These are phyloP conservation scores for Myotis vivesi DNA, from an alignment of 2,797 vertebrate genomes.

Conservation along the genomic window DNA sequence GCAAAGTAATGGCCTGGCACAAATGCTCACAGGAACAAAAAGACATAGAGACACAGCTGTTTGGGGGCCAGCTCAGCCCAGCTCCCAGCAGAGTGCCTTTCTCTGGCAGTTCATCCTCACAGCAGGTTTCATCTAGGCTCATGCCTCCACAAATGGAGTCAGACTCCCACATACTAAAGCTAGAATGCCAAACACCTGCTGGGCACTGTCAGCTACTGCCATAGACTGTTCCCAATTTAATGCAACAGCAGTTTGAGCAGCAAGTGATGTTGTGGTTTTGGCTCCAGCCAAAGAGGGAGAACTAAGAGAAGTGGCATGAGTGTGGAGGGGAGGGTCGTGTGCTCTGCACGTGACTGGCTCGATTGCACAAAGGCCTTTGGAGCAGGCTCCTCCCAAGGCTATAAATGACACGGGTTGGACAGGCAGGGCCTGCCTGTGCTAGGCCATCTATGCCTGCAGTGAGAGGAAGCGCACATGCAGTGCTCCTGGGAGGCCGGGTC, in stretches of 20 bases:
- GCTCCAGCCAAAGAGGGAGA: too few relatives aligned
- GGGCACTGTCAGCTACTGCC: neutral
- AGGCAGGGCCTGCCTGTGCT: neutral
- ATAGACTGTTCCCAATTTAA: neutral
- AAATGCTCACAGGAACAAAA: neutral
- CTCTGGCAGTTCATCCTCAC: neutral
- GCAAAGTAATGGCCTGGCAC: neutral
- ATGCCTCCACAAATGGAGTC: neutral
- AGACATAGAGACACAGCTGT: neutral
- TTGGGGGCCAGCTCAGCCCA: neutral
- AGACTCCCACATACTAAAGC: neutral
- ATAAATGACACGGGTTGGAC: neutral
- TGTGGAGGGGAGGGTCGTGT: accelerated
- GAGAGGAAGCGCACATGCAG: accelerated
- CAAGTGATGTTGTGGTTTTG: too few relatives aligned
- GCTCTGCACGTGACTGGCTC: neutral
- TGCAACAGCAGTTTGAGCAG: neutral
- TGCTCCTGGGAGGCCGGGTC: neutral
- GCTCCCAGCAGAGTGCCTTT: neutral
- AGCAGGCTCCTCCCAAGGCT: neutral
- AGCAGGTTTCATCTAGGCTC: neutral
- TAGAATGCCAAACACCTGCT: neutral
- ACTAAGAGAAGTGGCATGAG: neutral
- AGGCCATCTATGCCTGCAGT: too few relatives aligned
- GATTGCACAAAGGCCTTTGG: neutral